phyloP scores from a whole-genome alignment of 37 sponge, comb jelly and placozoan genomes.

The Tethya wilhelma region DNA sequence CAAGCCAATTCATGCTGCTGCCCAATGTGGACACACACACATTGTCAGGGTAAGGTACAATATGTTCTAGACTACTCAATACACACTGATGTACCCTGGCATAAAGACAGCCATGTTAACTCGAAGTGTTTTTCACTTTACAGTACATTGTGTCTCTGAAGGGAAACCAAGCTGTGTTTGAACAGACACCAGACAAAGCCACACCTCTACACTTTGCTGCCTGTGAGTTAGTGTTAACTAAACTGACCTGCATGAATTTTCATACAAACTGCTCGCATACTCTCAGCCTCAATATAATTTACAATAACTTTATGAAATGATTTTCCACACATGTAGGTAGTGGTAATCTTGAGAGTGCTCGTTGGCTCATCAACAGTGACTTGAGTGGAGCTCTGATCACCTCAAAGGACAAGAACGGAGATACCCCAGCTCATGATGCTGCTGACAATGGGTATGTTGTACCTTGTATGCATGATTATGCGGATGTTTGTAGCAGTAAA shows the following conservation, averaged over 20 bases:
- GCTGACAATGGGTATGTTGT: slow-evolving; percentile 73
- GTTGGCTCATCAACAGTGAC: slow-evolving; percentile 81
- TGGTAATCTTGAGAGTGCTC: slow-evolving; percentile 55
- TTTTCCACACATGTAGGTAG: slow-evolving; percentile 30
- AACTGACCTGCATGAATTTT: not conserved
- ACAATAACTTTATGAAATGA: not conserved
- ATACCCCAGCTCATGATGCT: slow-evolving; percentile 89
- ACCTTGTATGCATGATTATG: too few species aligned
- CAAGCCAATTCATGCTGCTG: slow-evolving; percentile 81
- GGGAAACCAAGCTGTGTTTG: slow-evolving; percentile 59
- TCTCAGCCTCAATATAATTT: not conserved
- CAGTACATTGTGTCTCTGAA: slow-evolving; percentile 64
- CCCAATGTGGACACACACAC: slow-evolving; percentile 78
- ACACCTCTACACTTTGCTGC: slow-evolving; percentile 88
- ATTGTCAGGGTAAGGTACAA: slow-evolving; percentile 59
- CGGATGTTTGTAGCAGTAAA: too few species aligned
- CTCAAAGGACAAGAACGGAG: slow-evolving; percentile 69
- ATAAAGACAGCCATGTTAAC: not conserved
- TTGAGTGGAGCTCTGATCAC: slow-evolving; percentile 47
- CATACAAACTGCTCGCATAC: not conserved
- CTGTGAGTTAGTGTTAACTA: slow-evolving; percentile 55
- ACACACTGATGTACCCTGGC: not conserved
- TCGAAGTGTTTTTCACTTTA: not conserved
- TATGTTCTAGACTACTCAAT: not conserved
- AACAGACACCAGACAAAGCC: slow-evolving; percentile 67